A percentile compares a stretch with the other conserved stretches of the same genome.
Conservation (phyloP, 1,140 invertebrate species). For the Steinernema khuongi region DNA sequence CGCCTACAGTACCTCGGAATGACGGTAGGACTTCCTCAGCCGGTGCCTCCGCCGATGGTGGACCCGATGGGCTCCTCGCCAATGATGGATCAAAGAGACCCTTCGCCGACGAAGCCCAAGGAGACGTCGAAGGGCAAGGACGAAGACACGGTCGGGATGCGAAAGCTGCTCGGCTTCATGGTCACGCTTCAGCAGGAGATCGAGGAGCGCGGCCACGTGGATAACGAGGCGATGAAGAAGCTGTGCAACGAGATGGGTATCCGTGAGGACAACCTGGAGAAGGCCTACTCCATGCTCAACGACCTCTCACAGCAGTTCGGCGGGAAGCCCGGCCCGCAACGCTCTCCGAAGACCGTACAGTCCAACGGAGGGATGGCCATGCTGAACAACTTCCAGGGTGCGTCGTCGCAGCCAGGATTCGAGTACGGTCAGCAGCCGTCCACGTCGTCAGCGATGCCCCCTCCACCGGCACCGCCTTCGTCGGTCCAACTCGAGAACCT, state of each 20-base stretch:
- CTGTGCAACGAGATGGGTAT: conserved; percentile 2
- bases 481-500: not conserved
- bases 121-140: not conserved
- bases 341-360: not conserved
- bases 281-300: not conserved
- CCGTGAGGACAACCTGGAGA: not conserved
- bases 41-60: no score
- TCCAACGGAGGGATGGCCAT: not conserved
- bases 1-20: no score
- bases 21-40: no score
- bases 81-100: no score
- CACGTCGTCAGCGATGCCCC: not conserved
- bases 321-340: no score
- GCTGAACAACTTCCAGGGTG: not conserved
- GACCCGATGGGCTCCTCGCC: no score
- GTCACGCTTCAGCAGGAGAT: not conserved
- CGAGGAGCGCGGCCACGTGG: not conserved
- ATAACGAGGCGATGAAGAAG: not conserved
- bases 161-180: not conserved
- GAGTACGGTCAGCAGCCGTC: not conserved
- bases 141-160: not conserved
- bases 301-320: not conserved
- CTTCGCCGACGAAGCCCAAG: not conserved
- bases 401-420: not conserved
- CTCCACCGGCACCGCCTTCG: not conserved